These are phyloP conservation scores for Threskiornis aethiopicus DNA, from an alignment of 2,797 vertebrate species.

Conservation along the genomic window DNA sequence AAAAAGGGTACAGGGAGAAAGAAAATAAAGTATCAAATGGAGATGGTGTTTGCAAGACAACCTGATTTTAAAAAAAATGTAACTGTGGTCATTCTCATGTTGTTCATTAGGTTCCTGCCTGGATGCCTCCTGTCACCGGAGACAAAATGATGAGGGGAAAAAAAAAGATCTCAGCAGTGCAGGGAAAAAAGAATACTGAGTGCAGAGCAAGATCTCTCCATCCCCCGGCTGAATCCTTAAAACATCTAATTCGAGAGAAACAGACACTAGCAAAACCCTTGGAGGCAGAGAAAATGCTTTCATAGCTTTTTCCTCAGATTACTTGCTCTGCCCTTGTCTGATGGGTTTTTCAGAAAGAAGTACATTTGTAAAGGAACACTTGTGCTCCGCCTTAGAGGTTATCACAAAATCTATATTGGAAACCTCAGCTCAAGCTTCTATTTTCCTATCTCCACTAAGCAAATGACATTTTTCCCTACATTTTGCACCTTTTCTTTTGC, in stretches of 20 bases:
- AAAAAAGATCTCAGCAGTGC: not conserved
- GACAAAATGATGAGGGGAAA: not conserved
- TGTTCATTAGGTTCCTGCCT: not conserved
- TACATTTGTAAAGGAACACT: slow-evolving; percentile 27
- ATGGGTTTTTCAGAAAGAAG: slow-evolving; percentile 5
- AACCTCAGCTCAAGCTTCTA: not conserved
- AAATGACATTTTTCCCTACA: not conserved
- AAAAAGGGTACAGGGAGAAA: not conserved
- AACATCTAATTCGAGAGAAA: not conserved
- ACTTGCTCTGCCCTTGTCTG: not conserved
- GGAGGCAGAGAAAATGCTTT: slow-evolving; percentile 41
- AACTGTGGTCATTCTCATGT: not conserved
- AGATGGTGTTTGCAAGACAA: not conserved
- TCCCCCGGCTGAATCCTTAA: not conserved
- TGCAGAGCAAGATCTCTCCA: not conserved
- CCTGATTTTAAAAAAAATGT: not conserved
- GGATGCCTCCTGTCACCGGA: not conserved
- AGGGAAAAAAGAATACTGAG: not conserved
- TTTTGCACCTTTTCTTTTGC: not conserved
- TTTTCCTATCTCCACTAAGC: not conserved
- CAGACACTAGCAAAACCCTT: slow-evolving; percentile 21
- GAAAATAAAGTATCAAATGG: not conserved
- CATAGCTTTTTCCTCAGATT: slow-evolving; percentile 35
- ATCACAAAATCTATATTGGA: not conserved
- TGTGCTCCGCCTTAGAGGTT: not conserved